Base-by-base conservation (phyloP, 2,888 invertebrate genomes). In the Cynaeus angustus region DNA sequence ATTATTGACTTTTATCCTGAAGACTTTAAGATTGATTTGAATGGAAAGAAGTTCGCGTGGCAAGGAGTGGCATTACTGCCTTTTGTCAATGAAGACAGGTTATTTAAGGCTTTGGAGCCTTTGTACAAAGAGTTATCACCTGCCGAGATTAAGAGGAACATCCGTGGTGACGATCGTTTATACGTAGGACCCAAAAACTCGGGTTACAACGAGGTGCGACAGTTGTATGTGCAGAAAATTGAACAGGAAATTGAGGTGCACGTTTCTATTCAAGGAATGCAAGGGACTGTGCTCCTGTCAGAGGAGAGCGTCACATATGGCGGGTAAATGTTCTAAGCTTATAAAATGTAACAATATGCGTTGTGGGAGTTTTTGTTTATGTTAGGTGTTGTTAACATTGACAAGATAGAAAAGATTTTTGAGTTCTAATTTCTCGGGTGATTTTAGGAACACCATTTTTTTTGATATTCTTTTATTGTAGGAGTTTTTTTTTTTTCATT, bases 11-110 rank as follows among this genome's bases (percentile, higher is more conserved):
- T 99, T 87, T 99, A 99, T 87, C 99, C 99, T 0, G 92, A 91
- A 82, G 97, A 99, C 85, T 99, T 99, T 86, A 94, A 94, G 86
- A 97, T 99, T 71, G 98, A 99, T 86, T 87, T 99, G 74, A 99
- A 99, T 86, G 99, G 99, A 30, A 99, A 99, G 87, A 99, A 98
- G 86, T 99, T 95, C 86, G 99, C 99, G 53, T 99, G 99, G 99
- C 98, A 99, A 86, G 99, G 99, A 46, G 99, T 99, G 1, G 99
- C 99, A 0, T 86, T 99, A 41, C 86, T 99, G 72, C 99, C 99
- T 4, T 99, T 99, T 86, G 99, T 99, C 0, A 98, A 99, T 77
- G 99, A 99, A 86, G 88, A 88, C 67, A 86, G 99, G 69, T 88
- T 98, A 61, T 94, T 95, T 82, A 91, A 91, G 78, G 95, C 98